A percentile compares a stretch with the other conserved stretches of the same genome.
These are phyloP conservation scores for Corbicula japonica DNA, from an alignment of 2,888 invertebrate species.

Conservation along the genomic window DNA sequence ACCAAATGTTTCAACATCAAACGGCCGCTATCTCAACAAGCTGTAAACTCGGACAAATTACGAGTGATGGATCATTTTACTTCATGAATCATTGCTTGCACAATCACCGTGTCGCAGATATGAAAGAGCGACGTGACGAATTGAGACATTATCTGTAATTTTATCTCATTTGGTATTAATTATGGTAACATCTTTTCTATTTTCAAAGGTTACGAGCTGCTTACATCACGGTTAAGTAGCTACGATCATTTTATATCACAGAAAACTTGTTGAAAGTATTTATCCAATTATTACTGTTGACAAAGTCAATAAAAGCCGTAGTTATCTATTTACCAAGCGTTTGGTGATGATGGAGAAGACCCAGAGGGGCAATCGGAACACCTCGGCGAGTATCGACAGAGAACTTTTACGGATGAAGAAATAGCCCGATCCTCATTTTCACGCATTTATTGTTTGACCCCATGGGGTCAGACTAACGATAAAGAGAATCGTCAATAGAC, in stretches of 20 bases:
- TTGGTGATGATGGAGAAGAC: constrained; percentile 27
- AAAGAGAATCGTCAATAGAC: constrained; percentile 1
- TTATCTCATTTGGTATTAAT: constrained; percentile 45
- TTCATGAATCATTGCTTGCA: constrained; percentile 26
- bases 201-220: constrained; percentile 24
- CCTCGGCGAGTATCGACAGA: too few species aligned
- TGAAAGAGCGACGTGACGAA: constrained; percentile 27
- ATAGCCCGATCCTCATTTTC: constrained; percentile 2
- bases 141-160: constrained; percentile 30
- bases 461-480: constrained; percentile 27
- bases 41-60: constrained; percentile 28
- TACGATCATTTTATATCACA: constrained; percentile 12
- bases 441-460: constrained; percentile 28
- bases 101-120: constrained; percentile 6
- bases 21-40: constrained; percentile 13
- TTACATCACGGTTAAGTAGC: constrained; percentile 34
- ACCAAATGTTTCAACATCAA: constrained; percentile 16
- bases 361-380: too few species aligned
- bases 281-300: constrained; percentile 40
- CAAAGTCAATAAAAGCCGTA: constrained; percentile 27
- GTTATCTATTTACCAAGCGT: constrained; percentile 7
- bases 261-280: constrained; percentile 35
- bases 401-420: too few species aligned
- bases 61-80: constrained; percentile 13
- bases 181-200: constrained; percentile 35